Percentiles rank a stretch among this genome's conserved stretches.
phyloP scores from a whole-genome alignment of 2,888 invertebrate genomes.

The Agrochola lychnidis region DNA sequence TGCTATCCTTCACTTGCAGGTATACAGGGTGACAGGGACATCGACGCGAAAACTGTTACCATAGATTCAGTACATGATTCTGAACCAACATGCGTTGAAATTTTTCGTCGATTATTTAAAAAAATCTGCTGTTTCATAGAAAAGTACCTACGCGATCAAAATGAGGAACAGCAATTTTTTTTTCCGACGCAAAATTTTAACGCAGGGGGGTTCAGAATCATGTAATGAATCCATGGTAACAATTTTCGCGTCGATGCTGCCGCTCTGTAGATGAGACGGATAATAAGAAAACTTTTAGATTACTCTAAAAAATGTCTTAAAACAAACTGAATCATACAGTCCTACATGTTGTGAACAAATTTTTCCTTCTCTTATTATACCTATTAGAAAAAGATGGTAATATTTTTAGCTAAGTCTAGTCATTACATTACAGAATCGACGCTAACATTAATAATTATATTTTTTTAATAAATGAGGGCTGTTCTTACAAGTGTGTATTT shows the following conservation, averaged over 20 bases:
- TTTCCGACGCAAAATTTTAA: too few species aligned
- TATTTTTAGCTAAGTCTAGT: conserved; percentile 7
- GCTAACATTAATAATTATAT: background rate
- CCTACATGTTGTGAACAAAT: background rate
- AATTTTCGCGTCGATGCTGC: too few species aligned
- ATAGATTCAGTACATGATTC: too few species aligned
- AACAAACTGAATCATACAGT: background rate
- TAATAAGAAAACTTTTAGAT: background rate
- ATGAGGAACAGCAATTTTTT: too few species aligned
- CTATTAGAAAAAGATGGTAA: conserved; percentile 9
- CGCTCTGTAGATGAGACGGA: background rate
- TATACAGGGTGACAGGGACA: too few species aligned
- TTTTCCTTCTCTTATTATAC: background rate
- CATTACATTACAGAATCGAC: background rate
- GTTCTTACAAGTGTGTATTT: conserved; percentile 67
- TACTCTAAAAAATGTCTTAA: background rate
- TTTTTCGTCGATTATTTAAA: too few species aligned
- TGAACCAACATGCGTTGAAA: too few species aligned
- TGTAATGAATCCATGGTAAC: too few species aligned
- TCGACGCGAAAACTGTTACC: too few species aligned
- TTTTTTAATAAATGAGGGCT: conserved; percentile 50
- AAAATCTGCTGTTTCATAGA: too few species aligned
- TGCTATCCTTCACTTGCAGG: conserved; percentile 6
- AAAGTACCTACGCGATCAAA: too few species aligned
- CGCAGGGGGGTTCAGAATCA: too few species aligned